These are phyloP conservation scores for Diadumene lineata DNA, from an alignment of 92 coral and sea anemone species.

Conservation along the genomic window DNA sequence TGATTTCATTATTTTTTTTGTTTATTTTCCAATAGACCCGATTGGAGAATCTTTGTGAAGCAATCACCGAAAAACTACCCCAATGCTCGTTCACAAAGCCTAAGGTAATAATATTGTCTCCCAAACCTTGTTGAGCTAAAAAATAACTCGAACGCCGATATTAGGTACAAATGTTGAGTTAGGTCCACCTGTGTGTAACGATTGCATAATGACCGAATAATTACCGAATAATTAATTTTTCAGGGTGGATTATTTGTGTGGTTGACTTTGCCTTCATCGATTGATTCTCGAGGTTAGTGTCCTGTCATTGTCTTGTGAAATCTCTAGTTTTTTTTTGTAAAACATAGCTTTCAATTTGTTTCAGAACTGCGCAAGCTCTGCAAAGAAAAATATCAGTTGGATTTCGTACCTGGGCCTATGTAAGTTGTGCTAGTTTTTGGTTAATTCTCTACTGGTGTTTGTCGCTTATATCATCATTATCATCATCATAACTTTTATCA, in stretches of 20 bases:
- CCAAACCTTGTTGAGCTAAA: background rate
- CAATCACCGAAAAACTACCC: conserved; percentile 42
- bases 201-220: background rate
- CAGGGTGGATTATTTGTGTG: conserved; percentile 27
- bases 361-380: conserved; percentile 45
- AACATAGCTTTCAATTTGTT: conserved; percentile 3
- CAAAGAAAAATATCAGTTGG: conserved; percentile 46
- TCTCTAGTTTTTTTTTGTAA: background rate
- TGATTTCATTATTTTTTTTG: too few relatives aligned
- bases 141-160: background rate
- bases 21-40: conserved; percentile 24
- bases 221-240: background rate
- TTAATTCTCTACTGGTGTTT: background rate
- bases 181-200: too few relatives aligned
- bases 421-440: conserved; percentile 14
- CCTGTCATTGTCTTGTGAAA: background rate
- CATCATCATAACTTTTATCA: background rate
- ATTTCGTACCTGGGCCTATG: conserved; percentile 48
- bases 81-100: conserved; percentile 36
- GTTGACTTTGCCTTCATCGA: conserved; percentile 8
- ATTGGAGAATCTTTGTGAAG: conserved; percentile 46
- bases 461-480: background rate
- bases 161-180: too few relatives aligned
- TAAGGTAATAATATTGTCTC: conserved; percentile 10
- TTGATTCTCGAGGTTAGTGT: conserved; percentile 20